phyloP scores from a whole-genome alignment of 1,140 invertebrate species.

The Adelges cooleyi region DNA sequence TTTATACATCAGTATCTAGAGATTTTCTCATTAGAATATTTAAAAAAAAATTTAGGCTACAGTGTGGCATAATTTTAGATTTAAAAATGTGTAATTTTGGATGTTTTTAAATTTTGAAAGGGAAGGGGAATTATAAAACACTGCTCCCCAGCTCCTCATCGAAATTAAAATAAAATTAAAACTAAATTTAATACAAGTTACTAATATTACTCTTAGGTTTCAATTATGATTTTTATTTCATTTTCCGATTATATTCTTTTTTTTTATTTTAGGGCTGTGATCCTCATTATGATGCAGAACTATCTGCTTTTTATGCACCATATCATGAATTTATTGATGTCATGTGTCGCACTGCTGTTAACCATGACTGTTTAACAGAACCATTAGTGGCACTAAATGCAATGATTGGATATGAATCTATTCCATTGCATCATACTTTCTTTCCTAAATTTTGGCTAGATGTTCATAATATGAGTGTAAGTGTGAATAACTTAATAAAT shows the following conservation, averaged over 20 bases:
- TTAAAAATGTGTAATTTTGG: no score
- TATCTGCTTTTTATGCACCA: slow-evolving; percentile 65
- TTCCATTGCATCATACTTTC: slow-evolving; percentile 64
- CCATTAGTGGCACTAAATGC: slow-evolving; percentile 67
- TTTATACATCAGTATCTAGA: no score
- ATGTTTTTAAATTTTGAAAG: no score
- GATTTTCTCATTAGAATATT: no score
- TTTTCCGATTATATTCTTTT: background rate
- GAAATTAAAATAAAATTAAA: no score
- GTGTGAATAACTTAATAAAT: background rate
- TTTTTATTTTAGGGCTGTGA: slow-evolving; percentile 49
- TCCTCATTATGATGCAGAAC: slow-evolving; percentile 62
- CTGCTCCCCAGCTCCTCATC: no score
- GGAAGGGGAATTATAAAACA: no score
- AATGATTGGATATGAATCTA: slow-evolving; percentile 75
- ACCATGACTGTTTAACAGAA: slow-evolving; percentile 64
- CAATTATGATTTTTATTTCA: background rate
- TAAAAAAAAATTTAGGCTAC: no score
- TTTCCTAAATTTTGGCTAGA: slow-evolving; percentile 79
- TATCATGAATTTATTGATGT: slow-evolving; percentile 78
- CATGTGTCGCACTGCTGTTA: slow-evolving; percentile 76
- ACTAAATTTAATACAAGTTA: no score
- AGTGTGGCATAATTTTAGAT: no score
- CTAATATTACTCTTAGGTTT: no score
- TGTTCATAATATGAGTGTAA: slow-evolving; percentile 42